These are phyloP conservation scores for Lepidurus apus DNA, from an alignment of 1,140 invertebrate genomes.

Conservation along the genomic window DNA sequence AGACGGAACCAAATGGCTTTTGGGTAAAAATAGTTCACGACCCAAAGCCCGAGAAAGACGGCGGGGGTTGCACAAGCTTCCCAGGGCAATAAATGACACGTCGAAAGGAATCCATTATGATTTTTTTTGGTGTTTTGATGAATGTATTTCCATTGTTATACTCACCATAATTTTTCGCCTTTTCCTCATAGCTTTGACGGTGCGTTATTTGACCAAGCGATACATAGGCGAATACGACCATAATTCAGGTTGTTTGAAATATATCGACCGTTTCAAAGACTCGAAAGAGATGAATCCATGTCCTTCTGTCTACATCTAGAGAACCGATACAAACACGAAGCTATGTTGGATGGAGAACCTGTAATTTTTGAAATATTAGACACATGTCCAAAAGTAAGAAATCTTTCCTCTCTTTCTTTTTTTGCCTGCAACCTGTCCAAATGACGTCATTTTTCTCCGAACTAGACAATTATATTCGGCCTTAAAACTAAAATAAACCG, in stretches of 20 bases:
- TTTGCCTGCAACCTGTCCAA: no score
- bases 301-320: slow-evolving; percentile 53
- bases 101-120: slow-evolving; percentile 19
- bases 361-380: slow-evolving; percentile 88
- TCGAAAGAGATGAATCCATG: neutral
- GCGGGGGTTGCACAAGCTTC: neutral
- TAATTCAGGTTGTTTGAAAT: slow-evolving; percentile 63
- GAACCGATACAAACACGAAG: slow-evolving; percentile 84
- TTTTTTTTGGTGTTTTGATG: neutral
- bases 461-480: no score
- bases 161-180: slow-evolving; percentile 32
- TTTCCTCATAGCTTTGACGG: slow-evolving; percentile 63
- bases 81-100: slow-evolving; percentile 8
- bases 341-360: slow-evolving; percentile 81
- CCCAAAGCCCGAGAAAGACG: neutral
- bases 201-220: slow-evolving; percentile 78
- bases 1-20: slow-evolving; percentile 21
- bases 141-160: slow-evolving; percentile 18
- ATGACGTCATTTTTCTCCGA: no score
- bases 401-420: neutral
- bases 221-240: slow-evolving; percentile 93
- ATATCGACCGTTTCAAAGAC: neutral
- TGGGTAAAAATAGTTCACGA: slow-evolving; percentile 16
- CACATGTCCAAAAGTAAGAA: slow-evolving; percentile 77
- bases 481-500: no score